phyloP scores from a whole-genome alignment of 2,888 invertebrate genomes.

The Pollenia griseotomentosa region DNA sequence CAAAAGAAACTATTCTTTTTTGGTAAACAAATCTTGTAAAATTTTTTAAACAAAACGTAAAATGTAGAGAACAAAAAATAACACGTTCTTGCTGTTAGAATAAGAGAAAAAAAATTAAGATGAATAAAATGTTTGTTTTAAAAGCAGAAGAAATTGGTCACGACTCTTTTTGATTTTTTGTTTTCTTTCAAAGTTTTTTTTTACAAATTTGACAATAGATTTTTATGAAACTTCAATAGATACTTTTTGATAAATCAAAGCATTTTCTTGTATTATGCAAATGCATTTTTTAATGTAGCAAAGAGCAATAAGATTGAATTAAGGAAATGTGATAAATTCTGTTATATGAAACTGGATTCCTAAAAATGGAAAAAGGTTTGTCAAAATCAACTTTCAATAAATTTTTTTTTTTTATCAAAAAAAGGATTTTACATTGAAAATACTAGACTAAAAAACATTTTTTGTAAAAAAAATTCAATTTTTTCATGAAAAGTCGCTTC shows the following conservation, averaged over 20 bases:
- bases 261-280: background rate
- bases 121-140: constrained; percentile 25
- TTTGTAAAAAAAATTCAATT: background rate
- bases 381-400: too few relatives aligned
- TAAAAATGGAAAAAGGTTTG: too few relatives aligned
- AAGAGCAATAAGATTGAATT: constrained; percentile 3
- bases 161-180: background rate
- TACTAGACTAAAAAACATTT: too few relatives aligned
- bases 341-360: background rate
- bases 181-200: background rate
- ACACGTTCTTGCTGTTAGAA: background rate
- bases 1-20: background rate
- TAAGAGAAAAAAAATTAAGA: background rate
- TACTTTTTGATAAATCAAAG: background rate
- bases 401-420: too few relatives aligned
- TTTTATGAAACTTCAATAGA: background rate
- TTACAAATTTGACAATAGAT: background rate
- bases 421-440: too few relatives aligned
- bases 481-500: background rate
- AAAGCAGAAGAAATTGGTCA: constrained; percentile 43
- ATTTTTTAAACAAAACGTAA: background rate
- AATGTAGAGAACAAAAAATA: background rate
- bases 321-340: background rate
- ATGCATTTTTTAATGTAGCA: background rate
- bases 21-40: background rate